Conservation (phyloP, 1,140 invertebrate genomes). For the Cataglyphis hispanica region DNA sequence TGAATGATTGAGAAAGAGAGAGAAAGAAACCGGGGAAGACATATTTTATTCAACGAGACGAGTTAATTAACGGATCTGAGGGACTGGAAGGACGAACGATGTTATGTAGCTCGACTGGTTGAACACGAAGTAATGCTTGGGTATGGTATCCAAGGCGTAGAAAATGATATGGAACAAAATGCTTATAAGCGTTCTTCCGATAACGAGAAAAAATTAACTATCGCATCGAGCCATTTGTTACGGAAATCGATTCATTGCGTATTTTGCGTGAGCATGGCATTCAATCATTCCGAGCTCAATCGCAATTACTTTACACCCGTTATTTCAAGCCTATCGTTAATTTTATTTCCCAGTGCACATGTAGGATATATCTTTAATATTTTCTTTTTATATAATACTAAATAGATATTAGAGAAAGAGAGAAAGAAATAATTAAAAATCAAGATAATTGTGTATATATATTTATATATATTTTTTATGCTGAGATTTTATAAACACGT, state of each 20-base stretch:
- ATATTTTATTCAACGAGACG: constrained; percentile 27
- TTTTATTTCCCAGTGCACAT: constrained; percentile 12
- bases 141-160: background rate
- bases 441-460: background rate
- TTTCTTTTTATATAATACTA: constrained; percentile 13
- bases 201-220: constrained; percentile 20
- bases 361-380: background rate
- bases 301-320: background rate
- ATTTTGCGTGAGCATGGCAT: background rate
- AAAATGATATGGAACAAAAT: background rate
- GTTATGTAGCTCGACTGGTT: constrained; percentile 16
- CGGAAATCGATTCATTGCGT: constrained; percentile 16
- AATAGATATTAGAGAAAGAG: background rate
- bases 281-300: background rate
- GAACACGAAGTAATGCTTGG: background rate
- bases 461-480: background rate
- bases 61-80: constrained; percentile 46
- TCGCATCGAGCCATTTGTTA: background rate
- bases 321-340: background rate
- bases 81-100: constrained; percentile 8
- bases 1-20: background rate
- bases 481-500: background rate
- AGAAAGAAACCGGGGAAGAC: background rate
- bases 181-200: background rate
- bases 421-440: background rate